Evolutionary conservation across 92 coral and sea anemone species (phyloP), one percentile per base, ranked within the genome.

Genomic region (Chrysogorgia sp.): DNA sequence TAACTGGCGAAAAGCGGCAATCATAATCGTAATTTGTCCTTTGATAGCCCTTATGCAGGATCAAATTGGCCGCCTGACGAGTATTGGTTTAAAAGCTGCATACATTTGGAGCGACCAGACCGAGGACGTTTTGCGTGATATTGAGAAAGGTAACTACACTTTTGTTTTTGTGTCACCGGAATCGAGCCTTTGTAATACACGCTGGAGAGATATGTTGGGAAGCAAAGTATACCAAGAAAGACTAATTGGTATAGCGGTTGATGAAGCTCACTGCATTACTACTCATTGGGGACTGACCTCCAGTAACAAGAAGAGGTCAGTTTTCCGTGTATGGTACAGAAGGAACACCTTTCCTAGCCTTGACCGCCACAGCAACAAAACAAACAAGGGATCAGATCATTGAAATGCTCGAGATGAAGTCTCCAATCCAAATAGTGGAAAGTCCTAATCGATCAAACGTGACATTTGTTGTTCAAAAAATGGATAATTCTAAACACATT

Each of bases 361-460:
- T 82, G 74, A 86, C 86, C 26, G 86, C 90, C 15, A 75, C 90
- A 7, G 90, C 90, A 30, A 86, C 90, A 13, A 74, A 56, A 40
- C 72, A 43, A 40, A 81, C 86, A n/a, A 80, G 76, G 66, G 75
- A 74, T 28, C 65, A 81, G 28, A 56, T 86, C 10, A 24, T 82
- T 19, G 61, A 22, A 35, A 45, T 86, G 67, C 75, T 82, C 19
- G 49, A 82, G 55, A 66, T 86, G 5, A 64, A 65, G 10, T 8
- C 30, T 0, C 82, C 82, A 26, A 32, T 15, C 19, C 67, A 63
- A 52, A 63, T 82, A 10, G 52, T 32, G 14, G 77, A 63, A 21
- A 49, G 53, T 53, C 86, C 86, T 8, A 50, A 75, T 58, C 48
- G 76, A n/a, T 41, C 20, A 10, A 72, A 81, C 43, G 50, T 75